phyloP scores from a whole-genome alignment of 2,888 invertebrate genomes.

The Cephalotes varians region DNA sequence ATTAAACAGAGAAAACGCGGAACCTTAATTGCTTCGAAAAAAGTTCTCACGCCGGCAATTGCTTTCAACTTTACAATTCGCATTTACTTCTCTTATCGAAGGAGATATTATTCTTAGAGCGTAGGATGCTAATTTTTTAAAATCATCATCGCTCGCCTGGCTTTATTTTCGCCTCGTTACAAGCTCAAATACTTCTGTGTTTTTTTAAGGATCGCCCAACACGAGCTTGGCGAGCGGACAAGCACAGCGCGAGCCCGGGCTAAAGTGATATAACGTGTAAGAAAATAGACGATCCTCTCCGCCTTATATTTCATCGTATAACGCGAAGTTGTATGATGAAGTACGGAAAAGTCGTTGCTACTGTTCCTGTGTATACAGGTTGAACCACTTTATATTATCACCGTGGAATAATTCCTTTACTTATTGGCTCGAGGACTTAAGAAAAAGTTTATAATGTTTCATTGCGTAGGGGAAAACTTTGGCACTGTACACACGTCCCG shows the following conservation, averaged over 20 bases:
- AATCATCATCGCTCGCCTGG: constrained; percentile 11
- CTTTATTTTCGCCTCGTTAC: constrained; percentile 45
- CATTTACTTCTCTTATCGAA: constrained; percentile 2
- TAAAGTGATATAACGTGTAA: constrained; percentile 56
- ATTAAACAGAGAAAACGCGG: neutral
- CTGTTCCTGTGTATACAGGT: constrained; percentile 27
- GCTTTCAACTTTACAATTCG: constrained; percentile 44
- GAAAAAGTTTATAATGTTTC: neutral
- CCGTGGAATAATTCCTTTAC: constrained; percentile 43
- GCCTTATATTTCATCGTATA: constrained; percentile 50
- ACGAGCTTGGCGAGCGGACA: constrained; percentile 18
- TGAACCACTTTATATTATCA: constrained; percentile 41
- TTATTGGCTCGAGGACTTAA: neutral
- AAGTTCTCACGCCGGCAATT: constrained; percentile 25
- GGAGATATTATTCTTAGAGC: neutral
- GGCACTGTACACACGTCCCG: neutral
- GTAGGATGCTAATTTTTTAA: constrained; percentile 39
- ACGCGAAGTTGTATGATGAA: constrained; percentile 43
- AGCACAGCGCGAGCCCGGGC: neutral
- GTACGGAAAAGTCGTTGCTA: constrained; percentile 39
- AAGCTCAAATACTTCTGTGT: constrained; percentile 49
- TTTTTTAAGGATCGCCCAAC: constrained; percentile 50
- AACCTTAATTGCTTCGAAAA: constrained; percentile 27
- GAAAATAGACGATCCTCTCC: constrained; percentile 38
- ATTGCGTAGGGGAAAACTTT: neutral